These are phyloP conservation scores for Thomomys bottae DNA, from an alignment of 2,113 vertebrate genomes.

Conservation along the genomic window DNA sequence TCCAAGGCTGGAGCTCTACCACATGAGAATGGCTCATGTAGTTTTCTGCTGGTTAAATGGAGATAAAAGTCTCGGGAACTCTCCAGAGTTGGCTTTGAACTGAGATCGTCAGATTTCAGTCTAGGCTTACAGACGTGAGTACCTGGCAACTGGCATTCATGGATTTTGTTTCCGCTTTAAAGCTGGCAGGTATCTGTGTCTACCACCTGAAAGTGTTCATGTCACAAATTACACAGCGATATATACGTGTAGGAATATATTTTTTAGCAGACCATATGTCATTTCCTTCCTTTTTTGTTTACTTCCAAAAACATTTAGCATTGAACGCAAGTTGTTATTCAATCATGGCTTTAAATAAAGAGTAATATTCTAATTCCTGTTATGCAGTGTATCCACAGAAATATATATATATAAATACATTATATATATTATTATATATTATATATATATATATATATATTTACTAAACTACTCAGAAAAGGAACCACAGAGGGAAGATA, in stretches of 20 bases:
- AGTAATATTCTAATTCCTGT: not conserved
- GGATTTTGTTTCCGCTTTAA: not conserved
- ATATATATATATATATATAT: too few relatives aligned
- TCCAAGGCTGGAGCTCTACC: too few relatives aligned
- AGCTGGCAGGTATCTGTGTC: not conserved
- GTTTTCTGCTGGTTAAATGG: too few relatives aligned
- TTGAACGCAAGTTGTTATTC: conserved; percentile 6
- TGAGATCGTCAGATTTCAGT: too few relatives aligned
- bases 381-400: not conserved
- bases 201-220: not conserved
- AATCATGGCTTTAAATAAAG: conserved; percentile 43
- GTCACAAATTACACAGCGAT: conserved; percentile 12
- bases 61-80: too few relatives aligned
- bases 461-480: conserved; percentile 38
- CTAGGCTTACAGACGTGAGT: too few relatives aligned
- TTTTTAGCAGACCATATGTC: not conserved
- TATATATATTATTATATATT: too few relatives aligned
- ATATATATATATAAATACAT: too few relatives aligned
- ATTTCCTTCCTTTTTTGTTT: not conserved
- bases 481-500: not conserved
- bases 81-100: too few relatives aligned
- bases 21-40: too few relatives aligned
- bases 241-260: not conserved
- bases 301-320: conserved; percentile 9
- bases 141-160: too few relatives aligned